Percentiles rank a stretch among this genome's conserved stretches.
Evolutionary conservation across 37 sponge, comb jelly and placozoan genomes (phyloP).

Genomic region (Agelas oroides): DNA sequence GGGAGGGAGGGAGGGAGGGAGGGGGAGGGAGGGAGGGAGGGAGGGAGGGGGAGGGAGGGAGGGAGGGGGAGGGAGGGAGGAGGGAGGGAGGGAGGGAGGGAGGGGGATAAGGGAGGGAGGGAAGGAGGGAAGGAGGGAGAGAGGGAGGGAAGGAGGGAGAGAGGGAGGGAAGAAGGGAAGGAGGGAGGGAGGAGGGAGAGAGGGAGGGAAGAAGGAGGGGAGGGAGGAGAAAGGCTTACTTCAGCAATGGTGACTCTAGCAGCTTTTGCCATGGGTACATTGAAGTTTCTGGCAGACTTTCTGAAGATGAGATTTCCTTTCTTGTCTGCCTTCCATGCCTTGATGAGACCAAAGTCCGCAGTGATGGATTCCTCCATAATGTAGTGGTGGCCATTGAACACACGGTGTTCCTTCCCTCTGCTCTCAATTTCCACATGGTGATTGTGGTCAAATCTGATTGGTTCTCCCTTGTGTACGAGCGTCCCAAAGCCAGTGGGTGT

Average conservation of each 20-base stretch:
- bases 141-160: too few relatives aligned
- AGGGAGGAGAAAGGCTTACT: constrained; percentile 22
- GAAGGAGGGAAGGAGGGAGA: too few relatives aligned
- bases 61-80: too few relatives aligned
- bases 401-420: constrained; percentile 80
- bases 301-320: constrained; percentile 91
- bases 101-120: too few relatives aligned
- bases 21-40: too few relatives aligned
- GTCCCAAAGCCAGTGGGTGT: constrained; percentile 97
- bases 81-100: too few relatives aligned
- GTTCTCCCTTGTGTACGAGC: constrained; percentile 92
- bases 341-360: constrained; percentile 93
- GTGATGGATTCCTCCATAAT: constrained; percentile 95
- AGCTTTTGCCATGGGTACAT: constrained; percentile 96
- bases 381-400: constrained; percentile 84
- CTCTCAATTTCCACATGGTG: constrained; percentile 73
- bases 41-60: too few relatives aligned
- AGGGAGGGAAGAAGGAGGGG: too few relatives aligned
- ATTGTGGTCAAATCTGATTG: constrained; percentile 82
- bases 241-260: constrained; percentile 90
- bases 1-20: too few relatives aligned
- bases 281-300: constrained; percentile 90
- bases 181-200: too few relatives aligned
- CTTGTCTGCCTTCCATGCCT: constrained; percentile 93
- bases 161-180: too few relatives aligned